phyloP scores from a whole-genome alignment of 2,113 vertebrate species.

The Martes martes region DNA sequence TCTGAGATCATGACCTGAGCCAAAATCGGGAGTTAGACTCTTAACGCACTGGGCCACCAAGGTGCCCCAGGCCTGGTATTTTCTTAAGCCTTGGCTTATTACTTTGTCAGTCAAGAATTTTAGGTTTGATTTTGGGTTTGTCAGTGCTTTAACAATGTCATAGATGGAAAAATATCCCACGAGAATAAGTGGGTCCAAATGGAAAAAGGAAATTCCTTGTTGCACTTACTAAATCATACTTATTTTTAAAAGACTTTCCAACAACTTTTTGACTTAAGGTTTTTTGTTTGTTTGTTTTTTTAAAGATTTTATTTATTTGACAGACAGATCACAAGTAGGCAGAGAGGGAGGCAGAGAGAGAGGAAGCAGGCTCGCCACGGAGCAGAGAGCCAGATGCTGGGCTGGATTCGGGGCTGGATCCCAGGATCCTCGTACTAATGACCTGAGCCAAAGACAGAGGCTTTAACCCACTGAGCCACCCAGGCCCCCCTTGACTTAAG shows the following conservation, averaged over 20 bases:
- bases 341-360: no score
- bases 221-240: neutral
- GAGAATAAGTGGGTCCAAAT: neutral
- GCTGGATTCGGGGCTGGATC: no score
- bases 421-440: no score
- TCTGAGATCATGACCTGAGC: neutral
- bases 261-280: neutral
- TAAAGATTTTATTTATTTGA: no score
- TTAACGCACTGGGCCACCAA: neutral
- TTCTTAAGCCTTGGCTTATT: neutral
- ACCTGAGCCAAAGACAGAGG: no score
- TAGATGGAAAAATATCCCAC: neutral
- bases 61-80: neutral
- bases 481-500: neutral
- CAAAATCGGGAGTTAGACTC: neutral
- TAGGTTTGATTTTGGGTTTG: neutral
- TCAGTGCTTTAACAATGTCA: neutral
- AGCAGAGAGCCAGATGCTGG: no score
- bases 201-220: neutral
- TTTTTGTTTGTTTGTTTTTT: no score
- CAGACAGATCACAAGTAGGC: no score
- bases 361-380: no score
- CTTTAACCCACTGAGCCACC: no score
- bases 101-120: neutral
- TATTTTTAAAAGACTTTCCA: neutral